Conservation (phyloP, 2,888 invertebrate species). For the Cheiracanthium punctorium region DNA sequence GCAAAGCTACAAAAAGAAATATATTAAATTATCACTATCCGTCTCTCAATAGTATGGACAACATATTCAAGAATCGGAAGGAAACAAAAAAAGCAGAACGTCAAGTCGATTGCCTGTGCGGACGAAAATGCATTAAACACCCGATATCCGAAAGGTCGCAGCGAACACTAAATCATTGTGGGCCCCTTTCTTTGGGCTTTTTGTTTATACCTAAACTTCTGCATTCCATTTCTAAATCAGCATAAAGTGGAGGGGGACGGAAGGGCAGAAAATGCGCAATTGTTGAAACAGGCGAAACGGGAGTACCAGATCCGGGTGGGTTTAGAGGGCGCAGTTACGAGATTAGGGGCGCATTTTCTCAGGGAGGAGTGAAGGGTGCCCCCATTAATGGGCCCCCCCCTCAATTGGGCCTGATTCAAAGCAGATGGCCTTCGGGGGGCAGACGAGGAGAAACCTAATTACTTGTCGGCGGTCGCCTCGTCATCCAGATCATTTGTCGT, state of each 20-base stretch:
- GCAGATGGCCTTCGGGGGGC: slow-evolving; percentile 53
- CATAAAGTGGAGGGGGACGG: not conserved
- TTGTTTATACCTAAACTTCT: not conserved
- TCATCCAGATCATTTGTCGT: slow-evolving; percentile 59
- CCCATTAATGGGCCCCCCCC: slow-evolving; percentile 56
- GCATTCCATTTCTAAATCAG: not conserved
- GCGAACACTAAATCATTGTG: no score
- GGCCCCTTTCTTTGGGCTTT: no score
- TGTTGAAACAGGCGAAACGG: not conserved
- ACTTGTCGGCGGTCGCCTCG: slow-evolving; percentile 58
- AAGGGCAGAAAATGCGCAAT: not conserved
- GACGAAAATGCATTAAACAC: no score
- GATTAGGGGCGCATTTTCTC: not conserved
- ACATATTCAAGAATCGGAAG: no score
- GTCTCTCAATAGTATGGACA: no score
- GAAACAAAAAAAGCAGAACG: no score
- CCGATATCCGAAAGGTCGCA: no score
- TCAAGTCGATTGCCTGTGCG: no score
- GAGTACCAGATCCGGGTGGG: not conserved
- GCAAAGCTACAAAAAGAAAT: no score
- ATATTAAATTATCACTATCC: no score
- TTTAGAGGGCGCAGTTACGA: not conserved
- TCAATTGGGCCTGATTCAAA: slow-evolving; percentile 66
- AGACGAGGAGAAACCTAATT: slow-evolving; percentile 58
- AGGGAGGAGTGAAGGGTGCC: slow-evolving; percentile 44